Evolutionary conservation across 2,888 invertebrate species (phyloP).

Genomic region (Dicyrtomina minuta): DNA sequence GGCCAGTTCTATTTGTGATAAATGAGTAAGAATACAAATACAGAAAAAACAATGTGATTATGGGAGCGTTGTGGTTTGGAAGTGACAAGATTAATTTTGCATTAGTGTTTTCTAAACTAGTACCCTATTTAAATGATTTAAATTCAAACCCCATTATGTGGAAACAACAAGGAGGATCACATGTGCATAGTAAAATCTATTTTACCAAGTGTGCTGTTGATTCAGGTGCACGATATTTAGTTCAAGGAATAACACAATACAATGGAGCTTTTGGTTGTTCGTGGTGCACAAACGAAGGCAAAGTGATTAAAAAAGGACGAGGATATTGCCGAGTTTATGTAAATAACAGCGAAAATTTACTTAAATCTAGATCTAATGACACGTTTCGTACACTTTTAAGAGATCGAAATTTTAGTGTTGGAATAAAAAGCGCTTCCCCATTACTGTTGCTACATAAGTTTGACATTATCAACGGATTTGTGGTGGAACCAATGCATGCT

Average conservation of each 20-base stretch:
- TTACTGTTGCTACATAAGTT: constrained; percentile 27
- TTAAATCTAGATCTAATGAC: neutral
- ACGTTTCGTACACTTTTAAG: neutral
- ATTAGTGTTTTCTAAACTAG: neutral
- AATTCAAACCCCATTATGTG: neutral
- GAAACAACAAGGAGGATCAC: neutral
- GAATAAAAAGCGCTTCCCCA: constrained; percentile 32
- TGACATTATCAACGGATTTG: constrained; percentile 36
- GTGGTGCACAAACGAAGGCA: constrained; percentile 24
- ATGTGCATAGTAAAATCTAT: neutral
- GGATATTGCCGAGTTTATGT: neutral
- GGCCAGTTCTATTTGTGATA: constrained; percentile 32
- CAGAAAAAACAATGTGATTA: neutral
- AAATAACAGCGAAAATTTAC: neutral
- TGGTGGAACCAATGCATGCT: constrained; percentile 37
- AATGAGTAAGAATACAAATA: neutral
- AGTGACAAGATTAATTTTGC: neutral
- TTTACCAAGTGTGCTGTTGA: constrained; percentile 21
- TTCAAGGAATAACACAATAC: constrained; percentile 36
- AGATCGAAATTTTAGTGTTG: neutral
- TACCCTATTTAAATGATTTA: neutral
- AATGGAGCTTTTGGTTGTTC: constrained; percentile 33
- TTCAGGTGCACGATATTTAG: constrained; percentile 24
- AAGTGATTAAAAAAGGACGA: neutral
- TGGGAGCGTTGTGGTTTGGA: constrained; percentile 13